Evolutionary conservation across 2,797 vertebrate species (phyloP).

Genomic region (Bryconaethiops microstoma): DNA sequence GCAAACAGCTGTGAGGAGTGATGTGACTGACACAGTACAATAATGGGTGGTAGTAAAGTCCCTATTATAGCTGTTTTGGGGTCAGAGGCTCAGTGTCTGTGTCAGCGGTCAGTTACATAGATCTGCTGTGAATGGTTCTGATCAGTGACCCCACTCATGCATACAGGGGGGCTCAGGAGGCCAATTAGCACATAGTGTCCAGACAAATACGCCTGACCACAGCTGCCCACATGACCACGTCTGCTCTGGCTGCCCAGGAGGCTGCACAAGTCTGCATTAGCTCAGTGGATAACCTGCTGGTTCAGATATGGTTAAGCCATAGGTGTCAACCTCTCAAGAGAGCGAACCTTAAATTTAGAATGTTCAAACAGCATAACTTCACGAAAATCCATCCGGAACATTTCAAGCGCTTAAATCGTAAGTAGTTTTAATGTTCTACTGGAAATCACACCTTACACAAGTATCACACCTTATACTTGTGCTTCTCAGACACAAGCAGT

Average conservation of each 20-base stretch:
- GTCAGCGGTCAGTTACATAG: constrained; percentile 59
- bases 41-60: constrained; percentile 28
- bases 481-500: too few species aligned
- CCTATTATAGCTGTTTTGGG: constrained; percentile 31
- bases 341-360: background rate
- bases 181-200: constrained; percentile 78
- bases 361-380: background rate
- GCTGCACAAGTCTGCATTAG: background rate
- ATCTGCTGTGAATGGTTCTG: constrained; percentile 40
- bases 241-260: background rate
- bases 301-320: background rate
- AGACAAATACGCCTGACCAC: constrained; percentile 72
- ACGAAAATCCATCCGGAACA: too few species aligned
- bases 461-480: too few species aligned
- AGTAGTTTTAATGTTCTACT: too few species aligned
- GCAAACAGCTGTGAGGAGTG: constrained; percentile 27
- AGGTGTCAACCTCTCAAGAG: background rate
- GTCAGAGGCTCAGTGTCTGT: constrained; percentile 45
- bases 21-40: constrained; percentile 29
- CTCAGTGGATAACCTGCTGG: background rate
- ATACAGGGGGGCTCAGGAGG: constrained; percentile 76
- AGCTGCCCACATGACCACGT: constrained; percentile 59
- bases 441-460: too few species aligned
- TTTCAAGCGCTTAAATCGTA: too few species aligned
- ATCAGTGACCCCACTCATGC: constrained; percentile 71